Base-by-base conservation (phyloP, 1,140 invertebrate genomes). In the Oedothorax gibbosus region DNA sequence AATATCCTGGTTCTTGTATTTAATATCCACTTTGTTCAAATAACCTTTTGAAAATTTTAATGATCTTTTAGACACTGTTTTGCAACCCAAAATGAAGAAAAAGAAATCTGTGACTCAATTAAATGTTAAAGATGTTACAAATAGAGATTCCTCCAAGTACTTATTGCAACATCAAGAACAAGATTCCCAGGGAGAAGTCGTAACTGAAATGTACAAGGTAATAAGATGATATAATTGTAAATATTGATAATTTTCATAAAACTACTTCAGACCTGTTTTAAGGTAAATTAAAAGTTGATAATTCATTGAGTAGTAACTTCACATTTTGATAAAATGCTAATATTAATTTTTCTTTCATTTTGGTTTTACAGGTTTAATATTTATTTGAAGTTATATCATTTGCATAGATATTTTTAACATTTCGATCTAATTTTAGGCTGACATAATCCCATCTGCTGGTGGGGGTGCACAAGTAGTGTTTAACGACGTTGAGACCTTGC, bases 401-500 rank as follows among this genome's bases (percentile, higher is more conserved):
- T 35, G 5, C 1, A 35, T 35, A 5, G 35, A 35, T 35, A 35
- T 35, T 35, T 35, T 35, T 35, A 35, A 35, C 5, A 2, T 35
- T 35, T 2, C 35, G 1, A 5, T 35, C 1, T 88, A 5, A 15
- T 78, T 89, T 15, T 87, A 95, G 93, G 97, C 94, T 66, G 95
- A 99, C 90, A 95, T 99, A 51, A 92, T 98, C 14, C 96, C 96
- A 14, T 99, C 98, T 0, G 94, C 94, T 84, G 95, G 95, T 15
- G 98, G 98, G 10, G 98, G 98, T 0, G 95, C 96, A 2, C 96
- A 98, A 89, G 96, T 99, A 0, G 94, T 99, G 50, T 98, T 99
- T 88, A 96, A 96, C 87, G 98, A 99, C 90, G 95, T 99, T 4
- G 98, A 99, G 91, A 94, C 94, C 86, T 90, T 99, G 7, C 95